These are phyloP conservation scores for Gasteruption jaculator DNA, from an alignment of 2,888 invertebrate genomes.

Conservation along the genomic window DNA sequence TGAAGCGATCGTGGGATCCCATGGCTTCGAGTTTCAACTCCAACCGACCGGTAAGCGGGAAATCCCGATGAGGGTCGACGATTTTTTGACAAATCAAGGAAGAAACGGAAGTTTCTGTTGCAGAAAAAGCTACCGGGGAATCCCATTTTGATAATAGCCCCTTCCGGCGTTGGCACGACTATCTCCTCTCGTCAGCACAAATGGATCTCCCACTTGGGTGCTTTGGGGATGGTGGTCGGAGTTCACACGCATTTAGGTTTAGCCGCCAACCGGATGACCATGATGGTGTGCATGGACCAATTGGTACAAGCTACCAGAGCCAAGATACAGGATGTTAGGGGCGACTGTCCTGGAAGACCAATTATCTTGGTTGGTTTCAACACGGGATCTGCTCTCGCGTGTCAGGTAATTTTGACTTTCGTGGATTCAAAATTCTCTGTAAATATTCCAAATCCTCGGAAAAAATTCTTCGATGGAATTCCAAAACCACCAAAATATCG, in stretches of 20 bases:
- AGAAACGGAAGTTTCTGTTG: slow-evolving; percentile 23
- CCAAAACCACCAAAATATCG: no score
- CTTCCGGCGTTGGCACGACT: slow-evolving; percentile 53
- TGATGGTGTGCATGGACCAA: slow-evolving; percentile 60
- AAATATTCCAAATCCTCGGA: no score
- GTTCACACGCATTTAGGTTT: slow-evolving; percentile 56
- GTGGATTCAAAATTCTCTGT: no score
- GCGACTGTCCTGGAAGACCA: slow-evolving; percentile 64
- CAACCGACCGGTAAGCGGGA: slow-evolving; percentile 59
- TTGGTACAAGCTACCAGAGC: slow-evolving; percentile 64
- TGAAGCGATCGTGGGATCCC: slow-evolving; percentile 75
- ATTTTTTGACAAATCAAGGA: no score
- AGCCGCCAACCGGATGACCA: slow-evolving; percentile 49
- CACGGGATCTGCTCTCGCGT: slow-evolving; percentile 70
- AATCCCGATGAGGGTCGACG: no score
- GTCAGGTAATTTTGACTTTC: slow-evolving; percentile 55
- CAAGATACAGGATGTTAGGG: slow-evolving; percentile 67
- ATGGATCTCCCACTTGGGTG: slow-evolving; percentile 66
- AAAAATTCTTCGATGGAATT: no score
- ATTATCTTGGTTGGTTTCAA: slow-evolving; percentile 76
- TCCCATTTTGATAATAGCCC: slow-evolving; percentile 63
- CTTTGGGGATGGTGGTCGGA: slow-evolving; percentile 65
- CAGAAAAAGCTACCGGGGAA: slow-evolving; percentile 66
- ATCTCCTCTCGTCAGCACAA: slow-evolving; percentile 61
- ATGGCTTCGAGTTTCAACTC: slow-evolving; percentile 57